Conservation (phyloP, 1,140 invertebrate species). For the Bombyx mandarina region DNA sequence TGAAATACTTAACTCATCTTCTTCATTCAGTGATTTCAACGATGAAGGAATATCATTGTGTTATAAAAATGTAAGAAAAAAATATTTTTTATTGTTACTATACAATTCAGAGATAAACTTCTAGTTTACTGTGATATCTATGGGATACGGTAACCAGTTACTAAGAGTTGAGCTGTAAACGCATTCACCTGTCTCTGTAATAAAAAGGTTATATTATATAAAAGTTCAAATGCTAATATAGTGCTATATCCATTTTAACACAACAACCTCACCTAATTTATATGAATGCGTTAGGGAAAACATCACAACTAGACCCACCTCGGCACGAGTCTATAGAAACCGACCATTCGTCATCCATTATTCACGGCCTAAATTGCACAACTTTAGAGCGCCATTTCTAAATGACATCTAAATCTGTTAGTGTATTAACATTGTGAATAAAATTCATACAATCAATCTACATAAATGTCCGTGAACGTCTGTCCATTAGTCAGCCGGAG, state of each 20-base stretch:
- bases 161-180: too few species aligned
- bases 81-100: too few species aligned
- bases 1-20: too few species aligned
- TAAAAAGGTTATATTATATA: too few species aligned
- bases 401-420: conserved; percentile 72
- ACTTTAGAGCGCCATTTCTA: conserved; percentile 70
- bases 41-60: too few species aligned
- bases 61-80: too few species aligned
- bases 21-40: too few species aligned
- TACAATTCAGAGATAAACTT: too few species aligned
- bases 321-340: conserved; percentile 52
- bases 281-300: conserved; percentile 9
- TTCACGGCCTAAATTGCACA: conserved; percentile 70
- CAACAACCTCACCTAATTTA: neutral
- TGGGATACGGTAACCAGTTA: too few species aligned
- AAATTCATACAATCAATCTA: conserved; percentile 72
- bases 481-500: conserved; percentile 66
- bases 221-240: too few species aligned
- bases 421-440: conserved; percentile 71
- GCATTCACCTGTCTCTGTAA: too few species aligned
- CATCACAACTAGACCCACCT: conserved; percentile 42
- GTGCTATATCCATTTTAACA: neutral
- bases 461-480: conserved; percentile 69
- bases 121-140: too few species aligned
- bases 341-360: conserved; percentile 67